Evolutionary conservation across 2,888 invertebrate species (phyloP).

Genomic region (Eilema griseolum): DNA sequence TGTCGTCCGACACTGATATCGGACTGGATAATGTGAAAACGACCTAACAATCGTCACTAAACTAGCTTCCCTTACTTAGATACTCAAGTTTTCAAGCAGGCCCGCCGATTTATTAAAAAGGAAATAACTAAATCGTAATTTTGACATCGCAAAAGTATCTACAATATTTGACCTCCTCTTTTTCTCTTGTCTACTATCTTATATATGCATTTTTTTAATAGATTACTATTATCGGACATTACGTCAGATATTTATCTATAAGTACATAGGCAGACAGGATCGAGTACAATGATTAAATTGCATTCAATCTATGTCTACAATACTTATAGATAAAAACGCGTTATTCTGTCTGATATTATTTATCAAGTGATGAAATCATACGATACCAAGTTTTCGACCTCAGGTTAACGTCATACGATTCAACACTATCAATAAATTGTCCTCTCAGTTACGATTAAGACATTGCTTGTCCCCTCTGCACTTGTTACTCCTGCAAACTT

Average conservation of each 20-base stretch:
- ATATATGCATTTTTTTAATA: neutral
- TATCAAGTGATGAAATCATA: neutral
- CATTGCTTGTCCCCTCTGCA: slow-evolving; percentile 48
- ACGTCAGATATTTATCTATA: neutral
- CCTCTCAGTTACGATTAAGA: slow-evolving; percentile 53
- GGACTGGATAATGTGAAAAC: too few relatives aligned
- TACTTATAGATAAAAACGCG: neutral
- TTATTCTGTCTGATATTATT: neutral
- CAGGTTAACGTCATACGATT: neutral
- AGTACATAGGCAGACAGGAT: neutral
- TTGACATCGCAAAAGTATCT: too few relatives aligned
- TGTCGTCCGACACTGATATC: too few relatives aligned
- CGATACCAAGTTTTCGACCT: neutral
- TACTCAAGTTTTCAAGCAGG: too few relatives aligned
- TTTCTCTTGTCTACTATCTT: too few relatives aligned
- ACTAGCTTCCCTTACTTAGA: neutral
- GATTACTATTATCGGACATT: neutral
- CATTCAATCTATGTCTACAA: neutral
- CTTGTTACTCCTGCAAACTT: slow-evolving; percentile 31
- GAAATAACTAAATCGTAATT: neutral
- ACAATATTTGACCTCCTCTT: too few relatives aligned
- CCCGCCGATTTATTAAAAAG: too few relatives aligned
- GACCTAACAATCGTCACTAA: too few relatives aligned
- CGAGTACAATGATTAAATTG: neutral
- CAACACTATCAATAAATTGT: slow-evolving; percentile 31